These are phyloP conservation scores for Bombyx mori DNA, from an alignment of 1,140 invertebrate species.

Conservation along the genomic window DNA sequence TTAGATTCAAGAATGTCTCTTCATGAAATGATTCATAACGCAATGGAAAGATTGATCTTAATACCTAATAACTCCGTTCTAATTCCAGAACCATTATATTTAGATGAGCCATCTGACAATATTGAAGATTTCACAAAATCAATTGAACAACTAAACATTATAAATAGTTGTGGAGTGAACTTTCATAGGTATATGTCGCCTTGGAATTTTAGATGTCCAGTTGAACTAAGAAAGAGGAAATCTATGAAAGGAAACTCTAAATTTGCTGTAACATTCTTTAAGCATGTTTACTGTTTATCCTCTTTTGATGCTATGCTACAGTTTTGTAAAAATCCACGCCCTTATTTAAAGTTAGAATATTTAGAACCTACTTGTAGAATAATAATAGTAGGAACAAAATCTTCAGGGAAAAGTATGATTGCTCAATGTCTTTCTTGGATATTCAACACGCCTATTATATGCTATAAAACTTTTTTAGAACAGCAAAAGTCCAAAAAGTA, in stretches of 20 bases:
- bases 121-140: slow-evolving; percentile 52
- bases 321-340: slow-evolving; percentile 74
- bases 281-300: slow-evolving; percentile 73
- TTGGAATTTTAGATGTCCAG: slow-evolving; percentile 74
- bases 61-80: slow-evolving; percentile 58
- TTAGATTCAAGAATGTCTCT: slow-evolving; percentile 68
- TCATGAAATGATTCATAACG: slow-evolving; percentile 58
- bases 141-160: slow-evolving; percentile 41
- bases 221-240: slow-evolving; percentile 68
- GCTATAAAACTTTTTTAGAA: slow-evolving; percentile 32
- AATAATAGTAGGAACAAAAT: slow-evolving; percentile 47
- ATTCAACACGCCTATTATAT: slow-evolving; percentile 41
- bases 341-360: slow-evolving; percentile 60
- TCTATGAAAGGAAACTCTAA: slow-evolving; percentile 57
- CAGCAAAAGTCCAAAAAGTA: slow-evolving; percentile 46
- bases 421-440: slow-evolving; percentile 52
- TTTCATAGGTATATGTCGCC: slow-evolving; percentile 56
- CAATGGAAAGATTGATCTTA: slow-evolving; percentile 61
- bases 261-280: slow-evolving; percentile 72
- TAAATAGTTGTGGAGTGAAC: slow-evolving; percentile 32
- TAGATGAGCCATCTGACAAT: slow-evolving; percentile 43
- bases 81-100: slow-evolving; percentile 48
- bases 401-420: slow-evolving; percentile 53
- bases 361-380: slow-evolving; percentile 57
- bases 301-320: slow-evolving; percentile 49